phyloP scores from a whole-genome alignment of 2,113 vertebrate species.

The Carlito syrichta region DNA sequence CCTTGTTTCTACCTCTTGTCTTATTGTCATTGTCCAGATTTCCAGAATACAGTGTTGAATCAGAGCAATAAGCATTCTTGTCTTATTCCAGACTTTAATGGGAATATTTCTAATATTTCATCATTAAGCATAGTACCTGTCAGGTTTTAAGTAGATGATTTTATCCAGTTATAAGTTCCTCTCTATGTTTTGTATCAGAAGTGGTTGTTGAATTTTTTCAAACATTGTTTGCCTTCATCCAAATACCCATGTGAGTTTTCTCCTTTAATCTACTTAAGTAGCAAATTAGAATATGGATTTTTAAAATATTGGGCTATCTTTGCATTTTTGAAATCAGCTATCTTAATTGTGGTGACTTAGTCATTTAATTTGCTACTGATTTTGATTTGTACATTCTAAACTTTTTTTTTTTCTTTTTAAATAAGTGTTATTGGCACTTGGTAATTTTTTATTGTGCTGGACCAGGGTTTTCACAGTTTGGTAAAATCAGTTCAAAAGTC shows the following conservation, averaged over 20 bases:
- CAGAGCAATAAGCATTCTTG: background rate
- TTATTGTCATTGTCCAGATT: background rate
- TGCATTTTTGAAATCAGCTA: background rate
- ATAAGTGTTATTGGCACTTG: background rate
- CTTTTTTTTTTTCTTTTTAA: background rate
- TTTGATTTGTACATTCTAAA: constrained; percentile 24
- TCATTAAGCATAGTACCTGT: background rate
- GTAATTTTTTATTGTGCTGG: background rate
- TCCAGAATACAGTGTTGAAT: background rate
- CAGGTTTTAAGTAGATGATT: background rate
- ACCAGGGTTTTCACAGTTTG: background rate
- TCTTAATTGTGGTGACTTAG: background rate
- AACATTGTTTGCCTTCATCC: background rate
- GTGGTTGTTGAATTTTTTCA: background rate
- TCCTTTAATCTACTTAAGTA: background rate
- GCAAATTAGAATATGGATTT: background rate
- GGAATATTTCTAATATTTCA: background rate
- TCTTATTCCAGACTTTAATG: background rate
- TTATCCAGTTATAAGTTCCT: background rate
- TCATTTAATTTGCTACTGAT: background rate
- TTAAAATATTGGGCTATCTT: background rate
- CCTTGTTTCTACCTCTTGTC: background rate
- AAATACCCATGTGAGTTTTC: background rate
- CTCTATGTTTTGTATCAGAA: background rate
- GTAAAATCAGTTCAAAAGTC: constrained; percentile 14